A percentile compares a stretch with the other conserved stretches of the same genome.
Conservation (phyloP, 2,888 invertebrate species). For the Heteromurus nitidus region DNA sequence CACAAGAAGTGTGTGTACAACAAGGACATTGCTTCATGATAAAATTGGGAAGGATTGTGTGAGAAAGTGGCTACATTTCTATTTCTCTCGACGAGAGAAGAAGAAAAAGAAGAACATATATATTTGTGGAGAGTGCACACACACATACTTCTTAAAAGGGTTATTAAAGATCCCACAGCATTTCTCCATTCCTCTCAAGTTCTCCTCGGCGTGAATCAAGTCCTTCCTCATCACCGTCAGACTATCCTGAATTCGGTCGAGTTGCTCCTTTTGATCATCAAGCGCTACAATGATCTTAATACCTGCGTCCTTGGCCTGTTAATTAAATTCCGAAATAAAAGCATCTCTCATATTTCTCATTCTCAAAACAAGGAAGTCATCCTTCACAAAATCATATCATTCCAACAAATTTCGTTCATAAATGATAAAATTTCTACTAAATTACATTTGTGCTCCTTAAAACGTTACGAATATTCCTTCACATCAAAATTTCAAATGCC, state of each 20-base stretch:
- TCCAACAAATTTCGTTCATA: neutral
- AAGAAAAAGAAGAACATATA: neutral
- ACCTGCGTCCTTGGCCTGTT: slow-evolving; percentile 63
- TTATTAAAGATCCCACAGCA: slow-evolving; percentile 64
- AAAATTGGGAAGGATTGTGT: neutral
- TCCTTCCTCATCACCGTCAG: slow-evolving; percentile 57
- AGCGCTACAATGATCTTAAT: slow-evolving; percentile 64
- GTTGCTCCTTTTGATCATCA: slow-evolving; percentile 66
- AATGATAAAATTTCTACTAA: neutral
- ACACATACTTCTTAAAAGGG: slow-evolving; percentile 65
- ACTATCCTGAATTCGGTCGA: slow-evolving; percentile 62
- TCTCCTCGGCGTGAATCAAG: slow-evolving; percentile 59
- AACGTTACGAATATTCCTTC: neutral
- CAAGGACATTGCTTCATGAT: no score
- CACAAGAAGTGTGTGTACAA: no score
- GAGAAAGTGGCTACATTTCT: no score
- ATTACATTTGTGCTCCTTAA: neutral
- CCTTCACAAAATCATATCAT: neutral
- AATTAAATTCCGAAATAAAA: neutral
- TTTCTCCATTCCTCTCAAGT: slow-evolving; percentile 64
- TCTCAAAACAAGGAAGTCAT: neutral
- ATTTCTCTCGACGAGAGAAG: no score
- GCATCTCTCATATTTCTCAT: neutral
- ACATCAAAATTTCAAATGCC: neutral
- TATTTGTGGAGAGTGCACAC: neutral